Percentiles rank a stretch among this genome's conserved stretches.
Conservation (phyloP, 2,888 invertebrate genomes). For the Tachina grossa region DNA sequence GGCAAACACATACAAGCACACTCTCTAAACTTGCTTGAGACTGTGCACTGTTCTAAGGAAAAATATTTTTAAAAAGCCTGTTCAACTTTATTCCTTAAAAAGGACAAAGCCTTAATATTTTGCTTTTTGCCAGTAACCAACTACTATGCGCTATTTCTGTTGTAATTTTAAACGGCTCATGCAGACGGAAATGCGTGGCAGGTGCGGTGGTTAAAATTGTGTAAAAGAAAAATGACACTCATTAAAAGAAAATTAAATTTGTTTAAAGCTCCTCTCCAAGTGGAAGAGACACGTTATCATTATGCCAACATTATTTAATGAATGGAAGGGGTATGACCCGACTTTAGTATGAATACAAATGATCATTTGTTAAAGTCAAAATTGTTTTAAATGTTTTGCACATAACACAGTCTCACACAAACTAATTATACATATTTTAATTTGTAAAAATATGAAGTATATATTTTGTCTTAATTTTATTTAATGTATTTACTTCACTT, state of each 20-base stretch:
- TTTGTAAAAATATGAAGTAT: neutral
- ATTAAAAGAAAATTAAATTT: conserved; percentile 70
- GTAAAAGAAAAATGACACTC: conserved; percentile 68
- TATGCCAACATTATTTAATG: neutral
- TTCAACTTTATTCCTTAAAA: conserved; percentile 15
- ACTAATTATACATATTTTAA: neutral
- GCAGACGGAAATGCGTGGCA: conserved; percentile 55
- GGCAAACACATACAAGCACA: conserved; percentile 46
- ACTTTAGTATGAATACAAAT: conserved; percentile 30
- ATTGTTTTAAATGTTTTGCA: neutral
- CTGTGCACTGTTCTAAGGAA: neutral
- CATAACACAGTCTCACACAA: neutral
- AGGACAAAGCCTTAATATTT: conserved; percentile 54
- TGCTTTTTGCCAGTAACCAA: conserved; percentile 7
- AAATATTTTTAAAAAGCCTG: conserved; percentile 34
- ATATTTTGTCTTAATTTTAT: no score
- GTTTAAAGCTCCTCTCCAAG: conserved; percentile 51
- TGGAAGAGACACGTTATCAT: conserved; percentile 44
- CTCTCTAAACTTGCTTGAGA: neutral
- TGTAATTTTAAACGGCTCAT: conserved; percentile 23
- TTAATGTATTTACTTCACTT: no score
- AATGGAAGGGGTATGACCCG: conserved; percentile 13
- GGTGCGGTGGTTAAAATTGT: conserved; percentile 61
- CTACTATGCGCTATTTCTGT: neutral
- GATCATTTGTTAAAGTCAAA: conserved; percentile 56